A percentile compares a stretch with the other conserved stretches of the same genome.
phyloP scores from a whole-genome alignment of 2,888 invertebrate species.

The Machimus atricapillus region DNA sequence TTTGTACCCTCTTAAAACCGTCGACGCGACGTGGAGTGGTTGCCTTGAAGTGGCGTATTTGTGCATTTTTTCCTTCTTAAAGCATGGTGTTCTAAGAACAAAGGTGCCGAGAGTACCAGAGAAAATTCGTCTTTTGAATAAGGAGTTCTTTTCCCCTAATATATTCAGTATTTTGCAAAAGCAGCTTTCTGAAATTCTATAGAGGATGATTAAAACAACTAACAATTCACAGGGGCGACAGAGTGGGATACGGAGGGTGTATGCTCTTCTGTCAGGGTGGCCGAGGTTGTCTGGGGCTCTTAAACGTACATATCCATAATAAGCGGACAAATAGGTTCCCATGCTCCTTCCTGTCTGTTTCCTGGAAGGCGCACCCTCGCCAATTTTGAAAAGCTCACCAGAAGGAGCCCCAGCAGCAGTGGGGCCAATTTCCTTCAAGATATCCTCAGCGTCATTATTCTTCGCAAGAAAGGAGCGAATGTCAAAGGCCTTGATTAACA shows the following conservation, averaged over 20 bases:
- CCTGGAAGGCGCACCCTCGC: background rate
- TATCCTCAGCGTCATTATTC: slow-evolving; percentile 15
- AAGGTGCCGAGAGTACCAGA: background rate
- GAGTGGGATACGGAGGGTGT: background rate
- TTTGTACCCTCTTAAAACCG: background rate
- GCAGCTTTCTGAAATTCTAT: background rate
- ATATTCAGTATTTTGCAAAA: background rate
- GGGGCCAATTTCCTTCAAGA: slow-evolving; percentile 15
- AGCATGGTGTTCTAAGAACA: background rate
- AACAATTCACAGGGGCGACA: background rate
- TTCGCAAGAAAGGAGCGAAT: slow-evolving; percentile 19
- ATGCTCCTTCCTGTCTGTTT: background rate
- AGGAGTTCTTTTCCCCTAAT: background rate
- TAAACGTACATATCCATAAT: slow-evolving; percentile 8
- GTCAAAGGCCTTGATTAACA: slow-evolving; percentile 39
- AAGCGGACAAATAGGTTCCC: background rate
- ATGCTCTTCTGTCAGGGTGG: background rate
- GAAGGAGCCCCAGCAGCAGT: background rate
- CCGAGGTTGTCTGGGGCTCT: background rate
- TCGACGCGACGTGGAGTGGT: background rate
- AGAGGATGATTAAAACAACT: background rate
- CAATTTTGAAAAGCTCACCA: background rate
- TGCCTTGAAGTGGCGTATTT: background rate
- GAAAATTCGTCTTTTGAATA: background rate
- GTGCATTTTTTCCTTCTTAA: background rate